Percentiles rank a stretch among this genome's conserved stretches.
Conservation (phyloP, 2,113 vertebrate genomes). For the Nycticebus coucang region DNA sequence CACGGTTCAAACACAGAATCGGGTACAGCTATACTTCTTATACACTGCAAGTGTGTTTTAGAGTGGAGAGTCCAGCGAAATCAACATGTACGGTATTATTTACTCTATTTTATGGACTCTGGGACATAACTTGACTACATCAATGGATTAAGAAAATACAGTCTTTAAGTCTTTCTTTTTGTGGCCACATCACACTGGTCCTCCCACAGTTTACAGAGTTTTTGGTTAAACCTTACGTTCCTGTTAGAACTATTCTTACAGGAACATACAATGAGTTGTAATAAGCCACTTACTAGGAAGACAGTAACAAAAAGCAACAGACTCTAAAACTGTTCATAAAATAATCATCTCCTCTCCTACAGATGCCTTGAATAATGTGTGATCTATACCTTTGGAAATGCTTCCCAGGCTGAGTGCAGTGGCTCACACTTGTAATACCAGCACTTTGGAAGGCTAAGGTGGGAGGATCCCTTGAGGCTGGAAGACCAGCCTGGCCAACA, state of each 20-base stretch:
- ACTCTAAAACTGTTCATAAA: neutral
- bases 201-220: neutral
- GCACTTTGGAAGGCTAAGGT: too few species aligned
- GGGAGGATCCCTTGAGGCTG: too few species aligned
- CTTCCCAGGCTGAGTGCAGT: neutral
- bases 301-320: neutral
- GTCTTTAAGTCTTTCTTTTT: neutral
- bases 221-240: neutral
- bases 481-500: neutral
- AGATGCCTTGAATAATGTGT: neutral
- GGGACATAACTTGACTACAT: neutral
- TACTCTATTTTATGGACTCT: neutral
- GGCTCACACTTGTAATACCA: too few species aligned
- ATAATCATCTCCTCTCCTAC: neutral
- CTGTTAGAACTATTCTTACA: neutral
- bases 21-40: neutral
- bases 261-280: neutral
- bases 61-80: rapidly evolving
- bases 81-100: rapidly evolving
- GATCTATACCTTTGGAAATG: neutral
- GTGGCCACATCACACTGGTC: neutral
- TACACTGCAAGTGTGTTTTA: rapidly evolving
- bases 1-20: neutral
- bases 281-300: neutral
- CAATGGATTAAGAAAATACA: neutral